A percentile compares a stretch with the other conserved stretches of the same genome.
Conservation (phyloP, 1,140 invertebrate species). For the Listronotus oregonensis region DNA sequence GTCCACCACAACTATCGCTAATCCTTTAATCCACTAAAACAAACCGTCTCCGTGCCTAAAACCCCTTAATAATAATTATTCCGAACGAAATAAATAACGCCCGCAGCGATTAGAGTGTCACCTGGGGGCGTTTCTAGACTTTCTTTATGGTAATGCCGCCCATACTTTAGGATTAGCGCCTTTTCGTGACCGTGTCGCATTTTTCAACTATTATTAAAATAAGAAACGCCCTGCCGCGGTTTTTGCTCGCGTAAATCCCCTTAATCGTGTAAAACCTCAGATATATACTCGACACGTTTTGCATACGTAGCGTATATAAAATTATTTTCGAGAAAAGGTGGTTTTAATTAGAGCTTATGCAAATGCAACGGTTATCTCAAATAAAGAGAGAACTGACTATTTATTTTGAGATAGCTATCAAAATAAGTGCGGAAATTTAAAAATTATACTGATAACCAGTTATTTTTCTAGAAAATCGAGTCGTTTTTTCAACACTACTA, state of each 20-base stretch:
- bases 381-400: too few species aligned
- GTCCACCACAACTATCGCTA: neutral
- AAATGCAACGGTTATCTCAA: too few species aligned
- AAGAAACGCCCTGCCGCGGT: slow-evolving; percentile 7
- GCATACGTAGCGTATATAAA: slow-evolving; percentile 8
- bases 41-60: slow-evolving; percentile 31
- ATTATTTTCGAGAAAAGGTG: neutral
- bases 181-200: slow-evolving; percentile 24
- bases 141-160: slow-evolving; percentile 33
- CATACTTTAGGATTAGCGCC: slow-evolving; percentile 30
- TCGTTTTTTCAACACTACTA: too few species aligned
- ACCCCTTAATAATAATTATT: slow-evolving; percentile 33
- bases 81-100: slow-evolving; percentile 33
- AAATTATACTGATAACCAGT: too few species aligned
- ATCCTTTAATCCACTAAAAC: slow-evolving; percentile 13
- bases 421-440: too few species aligned
- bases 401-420: too few species aligned
- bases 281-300: slow-evolving; percentile 16
- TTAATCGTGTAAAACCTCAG: slow-evolving; percentile 14
- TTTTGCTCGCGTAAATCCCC: slow-evolving; percentile 21
- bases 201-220: slow-evolving; percentile 30
- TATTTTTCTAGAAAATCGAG: too few species aligned
- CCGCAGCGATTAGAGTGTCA: slow-evolving; percentile 30
- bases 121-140: slow-evolving; percentile 30
- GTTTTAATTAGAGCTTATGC: too few species aligned